Percentiles rank a stretch among this genome's conserved stretches.
Evolutionary conservation across 2,888 invertebrate species (phyloP).

Genomic region (Ypsolopha scabrella): DNA sequence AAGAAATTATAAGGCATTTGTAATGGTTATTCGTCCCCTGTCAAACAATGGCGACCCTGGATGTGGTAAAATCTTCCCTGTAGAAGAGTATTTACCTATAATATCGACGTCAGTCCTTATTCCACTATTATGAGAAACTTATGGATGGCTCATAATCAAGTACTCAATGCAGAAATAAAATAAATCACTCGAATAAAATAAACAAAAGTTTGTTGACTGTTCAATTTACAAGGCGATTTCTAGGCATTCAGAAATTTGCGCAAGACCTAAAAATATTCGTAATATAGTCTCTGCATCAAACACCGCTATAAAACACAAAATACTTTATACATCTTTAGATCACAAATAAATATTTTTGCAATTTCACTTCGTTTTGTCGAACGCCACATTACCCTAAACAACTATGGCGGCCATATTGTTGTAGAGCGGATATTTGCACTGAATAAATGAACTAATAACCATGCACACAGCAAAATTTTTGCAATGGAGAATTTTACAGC

Average conservation of each 20-base stretch:
- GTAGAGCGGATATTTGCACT: conserved; percentile 30
- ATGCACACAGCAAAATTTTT: conserved; percentile 19
- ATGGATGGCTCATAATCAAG: conserved; percentile 60
- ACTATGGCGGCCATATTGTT: conserved; percentile 68
- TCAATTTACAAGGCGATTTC: conserved; percentile 60
- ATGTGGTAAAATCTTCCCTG: conserved; percentile 35
- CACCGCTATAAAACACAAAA: conserved; percentile 64
- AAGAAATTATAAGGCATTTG: conserved; percentile 23
- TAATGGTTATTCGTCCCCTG: conserved; percentile 27
- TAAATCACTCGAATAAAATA: conserved; percentile 60
- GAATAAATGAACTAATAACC: conserved; percentile 23
- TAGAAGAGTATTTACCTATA: conserved; percentile 53
- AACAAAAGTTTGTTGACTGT: conserved; percentile 72
- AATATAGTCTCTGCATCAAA: conserved; percentile 50
- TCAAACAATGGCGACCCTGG: conserved; percentile 69
- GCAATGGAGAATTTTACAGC: not conserved
- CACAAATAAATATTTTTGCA: conserved; percentile 59
- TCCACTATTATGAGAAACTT: conserved; percentile 54
- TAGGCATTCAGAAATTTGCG: conserved; percentile 53
- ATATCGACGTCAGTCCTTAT: conserved; percentile 55
- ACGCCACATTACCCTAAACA: conserved; percentile 71
- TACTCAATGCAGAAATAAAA: conserved; percentile 49
- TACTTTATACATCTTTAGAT: conserved; percentile 63
- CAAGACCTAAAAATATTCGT: conserved; percentile 49
- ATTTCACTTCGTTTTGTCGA: conserved; percentile 66